These are phyloP conservation scores for Coryphaenoides rupestris DNA, from an alignment of 2,113 vertebrate genomes.

Conservation along the genomic window DNA sequence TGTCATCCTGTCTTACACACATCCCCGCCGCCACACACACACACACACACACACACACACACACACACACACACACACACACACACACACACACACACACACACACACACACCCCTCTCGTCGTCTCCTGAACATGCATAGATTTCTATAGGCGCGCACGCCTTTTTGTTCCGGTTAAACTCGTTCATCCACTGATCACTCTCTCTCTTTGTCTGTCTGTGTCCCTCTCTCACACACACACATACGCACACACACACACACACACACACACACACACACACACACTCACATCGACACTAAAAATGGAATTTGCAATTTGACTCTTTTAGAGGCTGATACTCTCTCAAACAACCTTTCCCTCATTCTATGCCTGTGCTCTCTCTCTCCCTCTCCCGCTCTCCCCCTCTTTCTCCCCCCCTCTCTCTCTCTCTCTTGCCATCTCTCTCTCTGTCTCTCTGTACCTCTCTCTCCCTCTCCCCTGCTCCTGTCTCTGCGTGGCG, in stretches of 20 bases:
- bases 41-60: no score
- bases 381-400: no score
- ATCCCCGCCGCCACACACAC: background rate
- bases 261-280: no score
- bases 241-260: no score
- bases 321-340: background rate
- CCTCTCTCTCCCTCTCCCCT: slow-evolving; percentile 31
- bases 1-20: slow-evolving; percentile 1
- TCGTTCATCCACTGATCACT: background rate
- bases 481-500: slow-evolving; percentile 48
- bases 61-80: no score
- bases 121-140: background rate
- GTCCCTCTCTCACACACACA: no score
- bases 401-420: no score
- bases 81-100: no score
- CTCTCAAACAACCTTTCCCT: slow-evolving; percentile 4
- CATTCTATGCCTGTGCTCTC: slow-evolving; percentile 7
- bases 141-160: background rate
- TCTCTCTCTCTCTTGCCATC: no score
- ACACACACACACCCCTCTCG: background rate
- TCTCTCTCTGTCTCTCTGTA: no score
- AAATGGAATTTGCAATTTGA: background rate
- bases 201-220: no score
- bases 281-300: no score
- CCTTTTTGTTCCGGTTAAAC: background rate